These are phyloP conservation scores for Hirundichthys speculiger DNA, from an alignment of 2,113 vertebrate genomes.

Conservation along the genomic window DNA sequence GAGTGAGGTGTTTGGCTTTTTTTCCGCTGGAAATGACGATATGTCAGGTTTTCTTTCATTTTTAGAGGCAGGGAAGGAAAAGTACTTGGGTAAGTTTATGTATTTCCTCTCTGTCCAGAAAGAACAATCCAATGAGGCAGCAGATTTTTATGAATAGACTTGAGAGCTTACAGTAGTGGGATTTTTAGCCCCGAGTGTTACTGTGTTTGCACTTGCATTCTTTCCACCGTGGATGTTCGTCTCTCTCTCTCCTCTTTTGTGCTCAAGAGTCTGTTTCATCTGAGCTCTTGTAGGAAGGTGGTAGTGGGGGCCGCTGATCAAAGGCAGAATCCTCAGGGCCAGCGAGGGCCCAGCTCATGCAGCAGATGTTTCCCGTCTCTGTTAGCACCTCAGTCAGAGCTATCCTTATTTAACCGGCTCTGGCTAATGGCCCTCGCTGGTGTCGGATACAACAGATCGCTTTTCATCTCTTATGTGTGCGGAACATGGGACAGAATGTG, in stretches of 20 bases:
- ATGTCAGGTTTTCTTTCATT: slow-evolving; percentile 28
- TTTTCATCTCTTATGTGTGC: slow-evolving; percentile 64
- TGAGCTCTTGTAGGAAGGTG: slow-evolving; percentile 40
- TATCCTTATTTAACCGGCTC: slow-evolving; percentile 70
- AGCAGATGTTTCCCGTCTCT: slow-evolving; percentile 70
- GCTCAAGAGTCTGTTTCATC: slow-evolving; percentile 40
- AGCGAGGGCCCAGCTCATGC: slow-evolving; percentile 37
- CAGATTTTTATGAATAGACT: neutral
- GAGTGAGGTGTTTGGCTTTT: slow-evolving; percentile 66
- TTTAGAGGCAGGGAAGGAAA: slow-evolving; percentile 20
- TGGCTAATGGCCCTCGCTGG: slow-evolving; percentile 58
- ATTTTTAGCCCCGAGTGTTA: slow-evolving; percentile 11
- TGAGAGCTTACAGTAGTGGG: neutral
- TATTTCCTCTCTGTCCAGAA: slow-evolving; percentile 2
- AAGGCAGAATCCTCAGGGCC: slow-evolving; percentile 60
- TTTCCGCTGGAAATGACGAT: slow-evolving; percentile 48
- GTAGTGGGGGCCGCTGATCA: slow-evolving; percentile 58
- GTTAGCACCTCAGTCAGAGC: slow-evolving; percentile 47
- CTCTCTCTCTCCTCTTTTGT: neutral
- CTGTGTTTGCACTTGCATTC: neutral
- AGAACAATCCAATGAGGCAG: neutral
- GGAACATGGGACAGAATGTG: slow-evolving; percentile 53
- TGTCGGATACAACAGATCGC: slow-evolving; percentile 58
- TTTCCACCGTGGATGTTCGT: neutral
- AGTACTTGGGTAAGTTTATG: slow-evolving; percentile 19